Evolutionary conservation across 2,797 vertebrate species (phyloP), one percentile per base, ranked within the genome.

Genomic region (Poecilia velifera): DNA sequence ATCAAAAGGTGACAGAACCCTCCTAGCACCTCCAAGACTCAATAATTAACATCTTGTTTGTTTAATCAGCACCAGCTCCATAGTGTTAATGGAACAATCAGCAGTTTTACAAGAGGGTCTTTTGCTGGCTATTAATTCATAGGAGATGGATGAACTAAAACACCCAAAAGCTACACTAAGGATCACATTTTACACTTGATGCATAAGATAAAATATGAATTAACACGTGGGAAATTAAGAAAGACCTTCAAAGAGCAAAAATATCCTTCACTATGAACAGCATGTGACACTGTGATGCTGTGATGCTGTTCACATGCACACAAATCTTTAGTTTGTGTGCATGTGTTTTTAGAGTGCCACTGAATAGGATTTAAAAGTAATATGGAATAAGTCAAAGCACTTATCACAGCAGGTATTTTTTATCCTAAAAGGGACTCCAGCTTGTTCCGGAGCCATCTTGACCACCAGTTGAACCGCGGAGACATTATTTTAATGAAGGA

Each of bases 401-500:
- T 74, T 70, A 46, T 72, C 43, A 16, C 68, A 72, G 41, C 14
- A 46, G 68, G 41, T 13, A 68, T 47, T 77, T 77, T 81, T 89
- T 77, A 82, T 85, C 64, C 62, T 41, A 18, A 81, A 73, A 89
- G 82, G 28, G 47, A 51, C 66, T 71, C 64, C 83, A 76, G 78
- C 82, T 86, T 86, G 84, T 57, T 45, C 55, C 1, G 28, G n/a
- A 78, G 76, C 87, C 83, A 75, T 83, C 89, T 90, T 93, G 89
- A 87, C 89, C 89, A 72, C 39, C 59, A 82, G 76, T 80, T 92
- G 90, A 91, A 91, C 86, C 80, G 62, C 82, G 72, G 6, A 76
- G 64, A 91, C 88, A 90, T 91, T 90, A 91, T 14, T 47, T 81
- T 93, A 88, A 83, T 91, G 83, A 92, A 88, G 76, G 76, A 49